Base-by-base conservation (phyloP, 92 coral and sea anemone genomes). In the Pocillopora meandrina region DNA sequence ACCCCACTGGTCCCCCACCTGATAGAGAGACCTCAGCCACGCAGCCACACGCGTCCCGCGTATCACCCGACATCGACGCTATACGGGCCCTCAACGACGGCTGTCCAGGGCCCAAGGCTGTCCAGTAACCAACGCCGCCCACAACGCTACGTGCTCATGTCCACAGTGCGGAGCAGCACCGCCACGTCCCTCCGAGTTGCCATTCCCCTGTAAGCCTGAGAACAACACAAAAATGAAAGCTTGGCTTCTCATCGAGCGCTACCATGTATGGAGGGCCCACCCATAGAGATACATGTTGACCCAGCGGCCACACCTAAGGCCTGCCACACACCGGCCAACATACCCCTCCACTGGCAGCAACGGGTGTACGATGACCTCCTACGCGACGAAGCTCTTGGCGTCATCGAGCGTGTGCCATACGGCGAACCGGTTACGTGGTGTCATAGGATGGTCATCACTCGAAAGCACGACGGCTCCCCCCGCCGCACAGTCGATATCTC, bases 401-500 rank as follows among this genome's bases (percentile, higher is more conserved):
- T 91, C 74, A 85, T 88, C 61, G 92, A 88, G 47, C 76, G 95
- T 3, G 92, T 89, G n/a, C 90, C 92, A 2, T 92, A 92, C 31
- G 92, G 95, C 47, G 92, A 90, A 61, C 90, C 92, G 0, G 90
- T 92, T 35, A 89, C 90, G 33, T 89, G 92, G 90, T 92, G 95
- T 57, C 95, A 89, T 36, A 84, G 90, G 12, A 88, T 91, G 87
- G 90, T 88, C 12, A 71, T 91, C 15, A 88, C 94, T 1, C 68
- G 95, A 7, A 92, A 92, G 80, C 95, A 92, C 63, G 95, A 92
- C 72, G 90, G 49, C 49, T 42, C 49, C 49, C 49, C 92, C 0
- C 92, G 87, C 23, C 89, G 92, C 56, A 92, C 95, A 2, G 95
- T 89, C 0, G 87, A 82, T 21, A 87, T 88, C 80, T 88, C 88